These are phyloP conservation scores for Mico argentatus DNA, from an alignment of 2,797 vertebrate genomes.

Conservation along the genomic window DNA sequence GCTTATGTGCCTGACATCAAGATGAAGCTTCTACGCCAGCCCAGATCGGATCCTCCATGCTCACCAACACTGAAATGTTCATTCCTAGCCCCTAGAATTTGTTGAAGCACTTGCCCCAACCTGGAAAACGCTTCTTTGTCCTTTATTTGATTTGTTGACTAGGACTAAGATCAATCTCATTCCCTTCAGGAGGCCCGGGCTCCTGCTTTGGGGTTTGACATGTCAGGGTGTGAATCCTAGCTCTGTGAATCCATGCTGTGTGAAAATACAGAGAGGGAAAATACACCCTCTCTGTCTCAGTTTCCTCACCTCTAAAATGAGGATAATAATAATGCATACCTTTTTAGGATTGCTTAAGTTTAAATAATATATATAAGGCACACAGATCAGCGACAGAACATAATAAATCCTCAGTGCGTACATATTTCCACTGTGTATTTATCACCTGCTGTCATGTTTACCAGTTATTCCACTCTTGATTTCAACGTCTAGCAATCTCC, in stretches of 20 bases:
- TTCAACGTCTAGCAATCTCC: neutral
- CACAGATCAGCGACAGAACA: neutral
- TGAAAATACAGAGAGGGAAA: neutral
- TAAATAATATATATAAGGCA: neutral
- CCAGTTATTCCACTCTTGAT: neutral
- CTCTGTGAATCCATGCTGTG: neutral
- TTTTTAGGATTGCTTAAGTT: neutral
- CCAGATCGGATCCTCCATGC: neutral
- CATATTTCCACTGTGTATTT: neutral
- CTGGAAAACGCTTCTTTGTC: neutral
- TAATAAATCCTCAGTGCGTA: neutral
- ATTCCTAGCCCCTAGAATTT: neutral
- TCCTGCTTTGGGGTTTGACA: neutral
- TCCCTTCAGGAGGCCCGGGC: neutral
- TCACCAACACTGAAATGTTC: neutral
- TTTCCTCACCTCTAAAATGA: neutral
- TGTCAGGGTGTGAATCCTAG: neutral
- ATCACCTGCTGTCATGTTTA: neutral
- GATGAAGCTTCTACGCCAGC: neutral
- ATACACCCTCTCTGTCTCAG: neutral
- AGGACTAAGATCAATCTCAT: neutral
- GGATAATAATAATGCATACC: neutral
- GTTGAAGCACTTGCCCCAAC: too few species aligned
- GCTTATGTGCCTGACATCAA: neutral
- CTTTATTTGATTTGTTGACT: neutral